A percentile compares a stretch with the other conserved stretches of the same genome.
These are phyloP conservation scores for Bubo scandiacus DNA, from an alignment of 2,113 vertebrate species.

Conservation along the genomic window DNA sequence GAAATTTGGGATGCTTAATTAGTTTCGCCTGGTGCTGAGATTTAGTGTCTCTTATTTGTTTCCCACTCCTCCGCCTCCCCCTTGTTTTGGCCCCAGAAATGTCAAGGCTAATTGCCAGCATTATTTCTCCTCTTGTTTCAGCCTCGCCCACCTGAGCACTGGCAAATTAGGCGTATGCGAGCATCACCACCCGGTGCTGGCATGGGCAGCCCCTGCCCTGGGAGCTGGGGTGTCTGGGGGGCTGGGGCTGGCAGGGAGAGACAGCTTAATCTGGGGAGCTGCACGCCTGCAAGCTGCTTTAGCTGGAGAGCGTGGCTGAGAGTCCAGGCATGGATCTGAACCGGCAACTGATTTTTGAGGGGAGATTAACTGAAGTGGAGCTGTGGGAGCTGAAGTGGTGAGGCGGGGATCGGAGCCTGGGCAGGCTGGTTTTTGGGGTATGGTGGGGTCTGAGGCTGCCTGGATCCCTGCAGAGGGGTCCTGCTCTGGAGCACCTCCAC, in stretches of 20 bases:
- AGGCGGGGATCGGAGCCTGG: not conserved
- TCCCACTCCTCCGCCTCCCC: not conserved
- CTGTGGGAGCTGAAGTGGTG: not conserved
- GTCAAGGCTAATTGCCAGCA: not conserved
- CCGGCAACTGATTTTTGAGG: not conserved
- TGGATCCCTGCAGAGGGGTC: not conserved
- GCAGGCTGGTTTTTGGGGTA: not conserved
- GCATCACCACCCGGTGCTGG: not conserved
- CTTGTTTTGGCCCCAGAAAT: not conserved
- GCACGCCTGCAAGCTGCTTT: not conserved
- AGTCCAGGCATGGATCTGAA: not conserved
- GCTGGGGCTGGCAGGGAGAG: no score
- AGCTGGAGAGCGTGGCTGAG: not conserved
- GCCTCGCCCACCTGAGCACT: not conserved
- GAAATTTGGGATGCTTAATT: not conserved
- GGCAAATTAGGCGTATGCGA: not conserved
- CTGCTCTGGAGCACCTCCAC: no score
- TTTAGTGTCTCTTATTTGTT: not conserved
- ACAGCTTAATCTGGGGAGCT: not conserved
- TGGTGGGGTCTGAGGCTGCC: not conserved
- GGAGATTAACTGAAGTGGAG: not conserved
- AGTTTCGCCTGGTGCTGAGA: not conserved
- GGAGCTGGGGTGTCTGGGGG: not conserved
- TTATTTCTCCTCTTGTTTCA: not conserved
- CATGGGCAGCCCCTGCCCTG: not conserved